Conservation (phyloP, 2,797 vertebrate genomes). For the Onychomys leucogaster region DNA sequence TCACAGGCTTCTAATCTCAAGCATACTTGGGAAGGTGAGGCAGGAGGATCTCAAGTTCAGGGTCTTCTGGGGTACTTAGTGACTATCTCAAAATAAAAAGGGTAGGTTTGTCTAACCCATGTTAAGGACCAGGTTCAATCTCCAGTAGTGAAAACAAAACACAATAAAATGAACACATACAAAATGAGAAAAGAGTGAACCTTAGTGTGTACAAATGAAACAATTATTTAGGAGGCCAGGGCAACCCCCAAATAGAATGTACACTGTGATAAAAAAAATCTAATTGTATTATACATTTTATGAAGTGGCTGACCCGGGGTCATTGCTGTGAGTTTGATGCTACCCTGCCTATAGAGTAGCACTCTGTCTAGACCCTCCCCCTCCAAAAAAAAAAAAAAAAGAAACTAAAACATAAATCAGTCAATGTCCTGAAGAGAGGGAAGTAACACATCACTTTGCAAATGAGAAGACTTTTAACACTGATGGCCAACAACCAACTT, state of each 20-base stretch:
- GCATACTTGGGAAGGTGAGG: neutral
- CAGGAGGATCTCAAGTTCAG: neutral
- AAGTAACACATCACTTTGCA: neutral
- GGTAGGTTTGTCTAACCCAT: neutral
- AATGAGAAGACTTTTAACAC: conserved; percentile 25
- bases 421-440: neutral
- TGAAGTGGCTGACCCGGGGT: neutral
- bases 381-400: too few species aligned
- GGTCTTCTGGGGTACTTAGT: neutral
- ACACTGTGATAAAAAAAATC: conserved; percentile 32
- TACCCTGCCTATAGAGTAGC: neutral
- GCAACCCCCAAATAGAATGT: neutral
- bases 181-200: neutral
- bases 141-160: neutral
- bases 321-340: neutral
- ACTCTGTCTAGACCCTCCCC: neutral
- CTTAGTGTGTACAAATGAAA: neutral
- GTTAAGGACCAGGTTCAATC: neutral
- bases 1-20: neutral
- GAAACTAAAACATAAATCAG: neutral
- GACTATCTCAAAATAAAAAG: neutral
- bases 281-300: conserved; percentile 21
- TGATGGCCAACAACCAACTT: neutral
- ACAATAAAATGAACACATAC: neutral
- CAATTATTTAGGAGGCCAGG: neutral